phyloP scores from a whole-genome alignment of 2,888 invertebrate species.

The Pyrrhosoma nymphula region DNA sequence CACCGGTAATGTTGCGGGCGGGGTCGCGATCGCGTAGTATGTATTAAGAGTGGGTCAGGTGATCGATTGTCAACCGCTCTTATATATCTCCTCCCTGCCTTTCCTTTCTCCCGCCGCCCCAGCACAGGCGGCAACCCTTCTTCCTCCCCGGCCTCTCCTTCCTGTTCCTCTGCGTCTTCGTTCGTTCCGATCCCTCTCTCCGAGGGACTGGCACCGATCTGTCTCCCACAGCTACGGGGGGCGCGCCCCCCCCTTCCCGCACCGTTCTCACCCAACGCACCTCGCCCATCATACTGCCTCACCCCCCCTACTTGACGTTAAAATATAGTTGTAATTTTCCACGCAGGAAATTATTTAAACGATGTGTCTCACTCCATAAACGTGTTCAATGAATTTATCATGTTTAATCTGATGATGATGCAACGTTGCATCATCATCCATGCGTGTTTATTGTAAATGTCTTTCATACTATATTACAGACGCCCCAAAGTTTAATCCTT shows the following conservation, averaged over 20 bases:
- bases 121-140: neutral
- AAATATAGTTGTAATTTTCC: too few species aligned
- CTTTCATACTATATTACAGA: too few species aligned
- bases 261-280: neutral
- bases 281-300: neutral
- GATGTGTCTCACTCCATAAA: too few species aligned
- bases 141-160: neutral
- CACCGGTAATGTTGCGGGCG: constrained; percentile 27
- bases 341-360: too few species aligned
- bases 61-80: constrained; percentile 22
- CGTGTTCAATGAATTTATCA: too few species aligned
- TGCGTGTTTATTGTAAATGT: too few species aligned
- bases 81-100: neutral
- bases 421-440: too few species aligned
- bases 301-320: neutral
- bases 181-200: neutral
- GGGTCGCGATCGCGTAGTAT: neutral
- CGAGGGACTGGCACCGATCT: neutral
- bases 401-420: too few species aligned
- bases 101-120: neutral
- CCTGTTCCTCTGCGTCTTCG: neutral
- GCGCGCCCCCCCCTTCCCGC: too few species aligned
- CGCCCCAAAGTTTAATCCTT: too few species aligned
- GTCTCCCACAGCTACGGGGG: too few species aligned
- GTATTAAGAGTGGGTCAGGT: constrained; percentile 40